Percentiles rank a stretch among this genome's conserved stretches.
phyloP scores from a whole-genome alignment of 1,140 invertebrate species.

The Drosophila funebris region DNA sequence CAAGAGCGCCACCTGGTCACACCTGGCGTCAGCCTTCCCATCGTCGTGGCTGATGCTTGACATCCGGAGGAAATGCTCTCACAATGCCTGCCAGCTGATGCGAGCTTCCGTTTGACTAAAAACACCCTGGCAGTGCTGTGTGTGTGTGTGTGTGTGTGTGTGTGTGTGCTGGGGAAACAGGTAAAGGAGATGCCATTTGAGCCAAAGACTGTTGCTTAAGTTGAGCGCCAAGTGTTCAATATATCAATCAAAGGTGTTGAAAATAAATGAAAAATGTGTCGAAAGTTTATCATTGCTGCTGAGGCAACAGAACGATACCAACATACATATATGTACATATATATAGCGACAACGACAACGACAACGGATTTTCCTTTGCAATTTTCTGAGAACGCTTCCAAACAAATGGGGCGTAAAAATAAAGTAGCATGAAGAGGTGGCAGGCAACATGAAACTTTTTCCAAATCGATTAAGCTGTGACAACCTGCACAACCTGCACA shows the following conservation, averaged over 20 bases:
- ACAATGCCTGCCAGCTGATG: constrained; percentile 68
- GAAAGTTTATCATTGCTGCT: constrained; percentile 75
- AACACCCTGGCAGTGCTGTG: background rate
- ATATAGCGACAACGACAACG: constrained; percentile 22
- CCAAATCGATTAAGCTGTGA: constrained; percentile 79
- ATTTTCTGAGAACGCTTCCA: constrained; percentile 41
- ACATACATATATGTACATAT: too few relatives aligned
- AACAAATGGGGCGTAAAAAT: constrained; percentile 79
- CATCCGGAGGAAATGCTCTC: constrained; percentile 54
- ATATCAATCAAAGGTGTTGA: constrained; percentile 81
- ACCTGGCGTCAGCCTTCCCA: background rate
- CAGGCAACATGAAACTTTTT: constrained; percentile 70
- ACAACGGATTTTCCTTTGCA: constrained; percentile 61
- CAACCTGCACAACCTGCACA: constrained; percentile 45
- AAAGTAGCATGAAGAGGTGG: constrained; percentile 65
- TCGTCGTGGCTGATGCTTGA: constrained; percentile 21
- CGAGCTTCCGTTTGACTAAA: constrained; percentile 54
- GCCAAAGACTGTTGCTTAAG: constrained; percentile 74
- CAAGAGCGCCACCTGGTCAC: background rate
- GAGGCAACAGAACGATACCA: constrained; percentile 8
- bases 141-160: too few relatives aligned
- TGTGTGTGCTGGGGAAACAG: too few relatives aligned
- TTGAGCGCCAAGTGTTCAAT: constrained; percentile 78
- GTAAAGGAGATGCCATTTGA: constrained; percentile 23
- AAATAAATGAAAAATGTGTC: constrained; percentile 82